Evolutionary conservation across 2,113 vertebrate genomes (phyloP), one percentile per base, ranked within the genome.

Genomic region (Lagenorhynchus albirostris): DNA sequence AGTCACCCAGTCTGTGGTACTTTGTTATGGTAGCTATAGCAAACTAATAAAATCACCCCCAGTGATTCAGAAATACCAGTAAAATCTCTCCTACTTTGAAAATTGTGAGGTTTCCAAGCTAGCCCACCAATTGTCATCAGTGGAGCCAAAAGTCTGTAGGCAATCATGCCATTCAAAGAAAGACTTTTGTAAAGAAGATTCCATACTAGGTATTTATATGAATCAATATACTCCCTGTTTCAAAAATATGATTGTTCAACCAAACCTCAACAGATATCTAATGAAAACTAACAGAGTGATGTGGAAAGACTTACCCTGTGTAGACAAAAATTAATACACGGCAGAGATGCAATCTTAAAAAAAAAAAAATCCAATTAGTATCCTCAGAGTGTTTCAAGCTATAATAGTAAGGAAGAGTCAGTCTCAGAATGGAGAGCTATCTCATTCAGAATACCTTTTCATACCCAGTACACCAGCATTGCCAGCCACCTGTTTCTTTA

Each of bases 401-500:
- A 86, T 82, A 68, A 58, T 50, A 14, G 26, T 82, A 79, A 79
- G 87, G 74, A 86, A 92, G 18, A 87, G 17, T 67, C 15, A 25
- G 31, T 88, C 33, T 97, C 58, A 60, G 50, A 95, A 91, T 60
- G 33, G 83, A 96, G 8, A 70, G 15, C 41, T 82, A 36, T 41
- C 55, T 94, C 90, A 71, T 47, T 47, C 41, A 47, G 36, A 94
- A 86, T 73, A 67, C 25, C 41, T 94, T 38, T 65, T 26, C 77
- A 88, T 62, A 44, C 17, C 44, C 44, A 63, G 58, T 13, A n/a
- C 8, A 71, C 23, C 76, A 58, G 47, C 55, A 67, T 68, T 86
- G 74, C 47, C 71, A 67, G 73, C n/a, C 76, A 89, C 79, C 87
- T 92, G 44, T 53, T 96, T 93, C 60, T 65, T 91, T 73, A 79